phyloP scores from a whole-genome alignment of 2,797 vertebrate species.

The Okamejei kenojei region DNA sequence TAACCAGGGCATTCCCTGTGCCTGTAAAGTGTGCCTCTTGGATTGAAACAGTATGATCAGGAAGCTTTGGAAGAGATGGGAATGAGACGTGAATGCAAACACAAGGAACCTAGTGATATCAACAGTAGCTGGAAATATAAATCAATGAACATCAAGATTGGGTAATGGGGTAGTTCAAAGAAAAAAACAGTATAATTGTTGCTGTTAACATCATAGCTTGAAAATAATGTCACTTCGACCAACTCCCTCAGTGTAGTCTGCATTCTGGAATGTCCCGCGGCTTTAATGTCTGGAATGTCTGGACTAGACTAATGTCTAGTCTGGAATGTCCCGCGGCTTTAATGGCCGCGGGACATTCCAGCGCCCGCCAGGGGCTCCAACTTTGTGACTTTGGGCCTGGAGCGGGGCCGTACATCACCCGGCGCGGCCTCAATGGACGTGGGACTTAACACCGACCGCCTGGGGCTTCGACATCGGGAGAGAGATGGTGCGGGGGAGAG shows the following conservation, averaged over 20 bases:
- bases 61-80: background rate
- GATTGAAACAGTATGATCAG: background rate
- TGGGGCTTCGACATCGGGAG: too few relatives aligned
- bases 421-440: too few relatives aligned
- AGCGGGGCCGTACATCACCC: too few relatives aligned
- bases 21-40: background rate
- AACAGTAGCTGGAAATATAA: background rate
- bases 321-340: too few relatives aligned
- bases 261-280: too few relatives aligned
- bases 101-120: background rate
- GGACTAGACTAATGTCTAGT: too few relatives aligned
- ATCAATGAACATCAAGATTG: background rate
- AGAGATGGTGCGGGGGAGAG: too few relatives aligned
- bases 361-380: too few relatives aligned
- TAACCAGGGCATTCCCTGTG: background rate
- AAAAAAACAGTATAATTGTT: background rate
- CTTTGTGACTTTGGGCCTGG: too few relatives aligned
- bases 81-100: background rate
- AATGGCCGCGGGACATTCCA: too few relatives aligned
- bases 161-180: background rate
- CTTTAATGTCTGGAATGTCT: too few relatives aligned
- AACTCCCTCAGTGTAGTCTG: background rate
- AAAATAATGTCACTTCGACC: background rate
- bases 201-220: background rate
- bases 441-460: too few relatives aligned